A percentile compares a stretch with the other conserved stretches of the same genome.
Evolutionary conservation across 2,797 vertebrate species (phyloP).

Genomic region (Rhynchonycteris naso): DNA sequence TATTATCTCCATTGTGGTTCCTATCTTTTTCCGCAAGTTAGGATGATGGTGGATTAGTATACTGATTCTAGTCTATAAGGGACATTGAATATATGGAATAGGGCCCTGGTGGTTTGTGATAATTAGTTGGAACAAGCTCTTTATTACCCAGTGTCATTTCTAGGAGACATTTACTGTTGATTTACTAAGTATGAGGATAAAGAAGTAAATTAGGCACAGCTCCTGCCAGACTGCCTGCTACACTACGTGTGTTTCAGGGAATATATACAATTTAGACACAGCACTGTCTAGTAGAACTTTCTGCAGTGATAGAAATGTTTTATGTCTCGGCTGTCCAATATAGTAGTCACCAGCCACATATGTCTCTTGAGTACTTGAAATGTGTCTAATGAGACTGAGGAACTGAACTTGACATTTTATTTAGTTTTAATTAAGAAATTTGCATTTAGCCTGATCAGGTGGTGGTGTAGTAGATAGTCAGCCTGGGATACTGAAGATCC

Average conservation of each 20-base stretch:
- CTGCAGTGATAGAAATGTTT: background rate
- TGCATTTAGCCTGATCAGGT: no score
- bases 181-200: background rate
- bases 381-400: constrained; percentile 25
- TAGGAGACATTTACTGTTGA: constrained; percentile 32
- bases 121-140: background rate
- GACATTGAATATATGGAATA: background rate
- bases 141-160: background rate
- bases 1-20: background rate
- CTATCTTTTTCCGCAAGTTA: background rate
- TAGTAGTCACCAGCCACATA: background rate
- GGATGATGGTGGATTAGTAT: constrained; percentile 19
- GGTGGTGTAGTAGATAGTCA: no score
- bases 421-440: constrained; percentile 40
- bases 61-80: background rate
- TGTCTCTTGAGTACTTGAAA: constrained; percentile 25
- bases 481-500: no score
- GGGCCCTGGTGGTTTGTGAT: background rate
- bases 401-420: constrained; percentile 46
- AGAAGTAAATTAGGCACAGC: background rate
- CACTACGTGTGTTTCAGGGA: background rate
- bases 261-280: background rate
- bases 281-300: background rate
- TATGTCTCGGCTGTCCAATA: background rate
- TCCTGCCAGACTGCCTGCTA: background rate